Percentiles rank a stretch among this genome's conserved stretches.
Evolutionary conservation across 2,113 vertebrate genomes (phyloP).

Genomic region (Actinemys pallida): DNA sequence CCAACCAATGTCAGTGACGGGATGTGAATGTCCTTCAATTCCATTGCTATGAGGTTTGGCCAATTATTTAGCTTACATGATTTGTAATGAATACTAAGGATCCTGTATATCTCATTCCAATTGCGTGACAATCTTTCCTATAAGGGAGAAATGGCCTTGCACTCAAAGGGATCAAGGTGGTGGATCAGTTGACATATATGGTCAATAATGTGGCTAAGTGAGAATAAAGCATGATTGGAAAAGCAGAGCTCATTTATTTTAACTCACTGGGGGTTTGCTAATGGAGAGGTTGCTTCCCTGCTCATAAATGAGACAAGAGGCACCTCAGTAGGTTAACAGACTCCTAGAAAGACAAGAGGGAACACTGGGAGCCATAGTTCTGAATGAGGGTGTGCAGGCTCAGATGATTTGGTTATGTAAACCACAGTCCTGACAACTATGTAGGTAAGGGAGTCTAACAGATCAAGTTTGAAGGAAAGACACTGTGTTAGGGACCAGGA

Average conservation of each 20-base stretch:
- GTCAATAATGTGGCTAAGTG: constrained; percentile 33
- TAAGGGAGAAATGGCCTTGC: not conserved
- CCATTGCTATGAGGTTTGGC: not conserved
- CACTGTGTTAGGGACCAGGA: not conserved
- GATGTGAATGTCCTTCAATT: not conserved
- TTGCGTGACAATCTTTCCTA: not conserved
- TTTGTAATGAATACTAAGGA: constrained; percentile 6
- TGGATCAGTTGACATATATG: constrained; percentile 12
- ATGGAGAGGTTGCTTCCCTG: not conserved
- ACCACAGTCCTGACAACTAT: not conserved
- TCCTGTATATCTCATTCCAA: not conserved
- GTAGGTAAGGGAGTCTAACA: not conserved
- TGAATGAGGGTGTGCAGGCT: not conserved
- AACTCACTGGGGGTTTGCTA: constrained; percentile 8
- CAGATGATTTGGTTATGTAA: not conserved
- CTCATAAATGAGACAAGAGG: not conserved
- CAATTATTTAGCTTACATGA: not conserved
- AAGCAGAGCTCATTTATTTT: constrained; percentile 36
- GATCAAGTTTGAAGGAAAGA: not conserved
- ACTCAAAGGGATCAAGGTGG: not conserved
- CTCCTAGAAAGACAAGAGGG: not conserved
- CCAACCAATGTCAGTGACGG: not conserved
- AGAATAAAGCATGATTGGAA: constrained; percentile 32
- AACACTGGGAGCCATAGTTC: not conserved
- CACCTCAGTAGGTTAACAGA: not conserved